Evolutionary conservation across 2,797 vertebrate species (phyloP), one percentile per base, ranked within the genome.

Genomic region (Pangasius krempfi): DNA sequence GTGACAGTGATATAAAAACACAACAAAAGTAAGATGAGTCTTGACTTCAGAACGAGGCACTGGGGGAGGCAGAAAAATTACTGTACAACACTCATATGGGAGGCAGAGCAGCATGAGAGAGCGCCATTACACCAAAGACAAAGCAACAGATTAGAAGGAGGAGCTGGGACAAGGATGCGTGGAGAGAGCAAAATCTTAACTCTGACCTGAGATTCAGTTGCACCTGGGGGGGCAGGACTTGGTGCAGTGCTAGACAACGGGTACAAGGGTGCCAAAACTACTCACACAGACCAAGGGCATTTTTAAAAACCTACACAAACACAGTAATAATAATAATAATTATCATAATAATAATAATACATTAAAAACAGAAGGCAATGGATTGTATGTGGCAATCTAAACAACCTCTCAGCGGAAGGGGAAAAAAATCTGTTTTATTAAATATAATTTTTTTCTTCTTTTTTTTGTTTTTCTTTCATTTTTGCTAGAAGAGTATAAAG

Each of bases 381-480:
- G 96, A 97, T 95, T 96, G 95, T 96, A 96, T 95, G 95, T 96
- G 96, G 95, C 96, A 95, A 96, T 96, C 95, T 93, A 96, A 95
- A 96, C 95, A 95, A 95, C 93, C 86, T 93, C 95, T 95, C 92
- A 91, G 93, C 95, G 94, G 94, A 95, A 92, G 88, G 90, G 94
- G 86, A 52, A 40, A 54, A 91, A 91, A 91, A 89, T 85, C 66
- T 47, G 27, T 87, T 89, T 47, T 88, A 56, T 90, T 89, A 93
- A 90, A 58, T 37, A 70, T 91, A 92, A 91, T 89, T 88, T 88
- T 89, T 88, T 73, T 88, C 3, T 13, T 52, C 40, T 2, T 91
- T 27, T 89, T 86, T 86, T 90, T 90, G 91, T 88, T 64, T 60
- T 73, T 89, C 30, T 62, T 79, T 64, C 8, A 75, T 86, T 92